Evolutionary conservation across 2,113 vertebrate genomes (phyloP).

Genomic region (Cebidichthys violaceus): DNA sequence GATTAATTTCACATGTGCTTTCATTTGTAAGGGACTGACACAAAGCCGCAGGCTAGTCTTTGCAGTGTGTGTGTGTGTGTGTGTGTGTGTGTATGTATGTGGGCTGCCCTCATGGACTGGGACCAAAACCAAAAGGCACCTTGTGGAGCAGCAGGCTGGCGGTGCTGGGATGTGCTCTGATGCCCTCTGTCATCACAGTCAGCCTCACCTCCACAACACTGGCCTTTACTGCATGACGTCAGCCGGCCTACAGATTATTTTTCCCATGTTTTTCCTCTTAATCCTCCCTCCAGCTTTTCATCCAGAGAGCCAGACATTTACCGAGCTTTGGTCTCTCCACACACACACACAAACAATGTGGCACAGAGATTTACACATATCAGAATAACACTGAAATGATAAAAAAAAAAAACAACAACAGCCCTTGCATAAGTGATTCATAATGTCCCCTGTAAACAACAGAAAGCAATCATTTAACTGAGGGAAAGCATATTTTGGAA

Average conservation of each 20-base stretch:
- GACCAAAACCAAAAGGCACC: conserved; percentile 34
- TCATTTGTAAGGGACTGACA: neutral
- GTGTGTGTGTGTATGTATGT: neutral
- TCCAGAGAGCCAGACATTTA: conserved; percentile 58
- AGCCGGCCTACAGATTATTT: conserved; percentile 65
- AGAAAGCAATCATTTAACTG: conserved; percentile 21
- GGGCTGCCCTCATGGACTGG: neutral
- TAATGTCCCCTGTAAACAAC: conserved; percentile 22
- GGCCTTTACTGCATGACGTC: conserved; percentile 46
- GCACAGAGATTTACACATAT: conserved; percentile 42
- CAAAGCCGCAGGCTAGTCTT: neutral
- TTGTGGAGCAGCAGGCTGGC: conserved; percentile 9
- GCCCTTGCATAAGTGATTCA: conserved; percentile 7
- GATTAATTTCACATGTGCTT: neutral
- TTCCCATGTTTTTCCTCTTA: conserved; percentile 65
- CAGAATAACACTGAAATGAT: conserved; percentile 18
- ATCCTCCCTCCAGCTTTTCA: conserved; percentile 68
- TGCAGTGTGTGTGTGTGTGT: neutral
- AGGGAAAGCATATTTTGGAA: conserved; percentile 45
- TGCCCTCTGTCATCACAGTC: conserved; percentile 11
- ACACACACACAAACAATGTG: conserved; percentile 24
- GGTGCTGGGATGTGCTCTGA: neutral
- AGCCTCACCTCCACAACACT: conserved; percentile 44
- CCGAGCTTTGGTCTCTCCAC: conserved; percentile 23
- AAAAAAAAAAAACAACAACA: neutral